phyloP scores from a whole-genome alignment of 2,888 invertebrate genomes.

The Acholoe squamosa region DNA sequence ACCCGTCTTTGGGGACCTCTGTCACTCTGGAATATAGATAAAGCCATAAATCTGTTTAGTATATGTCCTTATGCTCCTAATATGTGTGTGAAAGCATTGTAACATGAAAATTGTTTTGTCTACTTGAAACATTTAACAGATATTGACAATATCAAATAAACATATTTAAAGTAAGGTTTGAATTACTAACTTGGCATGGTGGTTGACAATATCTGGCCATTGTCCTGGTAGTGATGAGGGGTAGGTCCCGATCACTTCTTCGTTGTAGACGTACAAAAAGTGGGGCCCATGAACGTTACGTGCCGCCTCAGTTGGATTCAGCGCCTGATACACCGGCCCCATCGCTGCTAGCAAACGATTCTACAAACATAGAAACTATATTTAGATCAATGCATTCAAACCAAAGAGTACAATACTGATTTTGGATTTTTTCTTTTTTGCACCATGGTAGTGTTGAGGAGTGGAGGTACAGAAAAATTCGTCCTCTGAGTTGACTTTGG shows the following conservation, averaged over 20 bases:
- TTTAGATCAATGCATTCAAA: too few relatives aligned
- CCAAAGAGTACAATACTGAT: too few relatives aligned
- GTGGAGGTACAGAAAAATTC: too few relatives aligned
- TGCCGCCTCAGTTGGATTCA: slow-evolving; percentile 91
- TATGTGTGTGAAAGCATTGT: too few relatives aligned
- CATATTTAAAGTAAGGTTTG: too few relatives aligned
- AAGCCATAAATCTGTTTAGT: neutral
- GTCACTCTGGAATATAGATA: slow-evolving; percentile 73
- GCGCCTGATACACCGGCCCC: slow-evolving; percentile 89
- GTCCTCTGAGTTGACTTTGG: too few relatives aligned
- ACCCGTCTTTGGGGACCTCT: slow-evolving; percentile 78
- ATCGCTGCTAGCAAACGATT: slow-evolving; percentile 91
- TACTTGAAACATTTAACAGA: too few relatives aligned
- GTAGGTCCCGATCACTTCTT: slow-evolving; percentile 85
- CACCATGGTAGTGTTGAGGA: too few relatives aligned
- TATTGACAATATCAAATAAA: too few relatives aligned
- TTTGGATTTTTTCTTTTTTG: too few relatives aligned
- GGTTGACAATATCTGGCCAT: slow-evolving; percentile 80
- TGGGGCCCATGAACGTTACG: slow-evolving; percentile 95
- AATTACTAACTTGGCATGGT: slow-evolving; percentile 65
- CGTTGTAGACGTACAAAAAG: slow-evolving; percentile 88
- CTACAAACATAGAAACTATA: slow-evolving; percentile 70
- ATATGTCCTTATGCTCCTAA: too few relatives aligned
- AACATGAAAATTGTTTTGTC: too few relatives aligned
- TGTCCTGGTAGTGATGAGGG: slow-evolving; percentile 76